Evolutionary conservation across 2,888 invertebrate genomes (phyloP).

Genomic region (Oscheius sp.): DNA sequence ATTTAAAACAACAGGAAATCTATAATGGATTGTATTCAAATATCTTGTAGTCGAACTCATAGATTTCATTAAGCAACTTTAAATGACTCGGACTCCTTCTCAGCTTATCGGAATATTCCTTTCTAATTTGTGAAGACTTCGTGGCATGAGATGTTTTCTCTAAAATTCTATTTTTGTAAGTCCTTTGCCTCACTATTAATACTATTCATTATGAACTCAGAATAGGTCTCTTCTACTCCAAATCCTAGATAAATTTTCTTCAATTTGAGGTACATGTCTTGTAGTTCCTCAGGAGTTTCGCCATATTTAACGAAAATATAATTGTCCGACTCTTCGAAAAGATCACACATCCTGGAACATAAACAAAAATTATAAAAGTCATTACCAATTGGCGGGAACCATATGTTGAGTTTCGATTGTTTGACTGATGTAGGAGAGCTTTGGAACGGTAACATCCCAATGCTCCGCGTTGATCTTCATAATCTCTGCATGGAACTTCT

Average conservation of each 20-base stretch:
- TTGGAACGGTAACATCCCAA: neutral
- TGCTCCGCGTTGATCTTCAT: neutral
- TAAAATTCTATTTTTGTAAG: too few species aligned
- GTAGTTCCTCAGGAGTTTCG: neutral
- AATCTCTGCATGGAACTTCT: neutral
- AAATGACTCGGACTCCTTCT: too few species aligned
- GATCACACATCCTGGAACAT: neutral
- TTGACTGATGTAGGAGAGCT: neutral
- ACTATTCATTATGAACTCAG: neutral
- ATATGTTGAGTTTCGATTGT: neutral
- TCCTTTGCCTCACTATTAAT: too few species aligned
- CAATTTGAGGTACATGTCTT: neutral
- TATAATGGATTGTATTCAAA: too few species aligned
- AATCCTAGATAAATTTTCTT: neutral
- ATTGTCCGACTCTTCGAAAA: neutral
- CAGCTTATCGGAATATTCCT: too few species aligned
- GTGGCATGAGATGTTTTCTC: too few species aligned
- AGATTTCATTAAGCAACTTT: too few species aligned
- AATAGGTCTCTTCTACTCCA: neutral
- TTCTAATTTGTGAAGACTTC: too few species aligned
- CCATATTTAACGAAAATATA: neutral
- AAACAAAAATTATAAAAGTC: neutral
- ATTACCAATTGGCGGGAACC: constrained; percentile 6
- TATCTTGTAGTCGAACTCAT: too few species aligned
- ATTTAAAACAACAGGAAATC: too few species aligned